phyloP scores from a whole-genome alignment of 2,113 vertebrate genomes.

The human region DNA sequence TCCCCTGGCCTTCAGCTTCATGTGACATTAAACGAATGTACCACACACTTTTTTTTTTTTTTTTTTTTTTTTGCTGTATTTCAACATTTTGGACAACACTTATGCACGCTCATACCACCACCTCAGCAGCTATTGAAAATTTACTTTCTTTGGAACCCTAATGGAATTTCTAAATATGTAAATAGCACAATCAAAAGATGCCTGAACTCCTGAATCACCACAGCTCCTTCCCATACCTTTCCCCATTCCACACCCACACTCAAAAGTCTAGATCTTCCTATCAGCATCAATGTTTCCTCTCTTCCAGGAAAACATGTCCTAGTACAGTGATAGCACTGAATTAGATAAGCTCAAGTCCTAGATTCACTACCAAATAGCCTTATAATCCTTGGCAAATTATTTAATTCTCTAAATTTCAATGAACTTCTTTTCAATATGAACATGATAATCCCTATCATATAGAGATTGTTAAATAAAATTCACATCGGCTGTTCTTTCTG shows the following conservation, averaged over 20 bases:
- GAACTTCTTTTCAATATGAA: neutral
- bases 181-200: neutral
- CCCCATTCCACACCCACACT: neutral
- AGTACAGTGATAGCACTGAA: fast-evolving
- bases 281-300: fast-evolving
- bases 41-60: neutral
- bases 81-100: neutral
- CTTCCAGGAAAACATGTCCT: neutral
- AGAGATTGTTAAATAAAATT: neutral
- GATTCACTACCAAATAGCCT: neutral
- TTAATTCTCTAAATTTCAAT: neutral
- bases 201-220: neutral
- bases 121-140: neutral
- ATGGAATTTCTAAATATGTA: neutral
- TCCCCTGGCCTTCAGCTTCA: no score
- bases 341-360: neutral
- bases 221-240: neutral
- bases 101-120: neutral
- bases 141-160: neutral
- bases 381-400: neutral
- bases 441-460: no score
- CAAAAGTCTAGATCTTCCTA: no score
- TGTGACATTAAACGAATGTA: neutral
- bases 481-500: neutral
- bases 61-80: neutral